phyloP scores from a whole-genome alignment of 2,113 vertebrate species.

The Chinchilla lanigera region DNA sequence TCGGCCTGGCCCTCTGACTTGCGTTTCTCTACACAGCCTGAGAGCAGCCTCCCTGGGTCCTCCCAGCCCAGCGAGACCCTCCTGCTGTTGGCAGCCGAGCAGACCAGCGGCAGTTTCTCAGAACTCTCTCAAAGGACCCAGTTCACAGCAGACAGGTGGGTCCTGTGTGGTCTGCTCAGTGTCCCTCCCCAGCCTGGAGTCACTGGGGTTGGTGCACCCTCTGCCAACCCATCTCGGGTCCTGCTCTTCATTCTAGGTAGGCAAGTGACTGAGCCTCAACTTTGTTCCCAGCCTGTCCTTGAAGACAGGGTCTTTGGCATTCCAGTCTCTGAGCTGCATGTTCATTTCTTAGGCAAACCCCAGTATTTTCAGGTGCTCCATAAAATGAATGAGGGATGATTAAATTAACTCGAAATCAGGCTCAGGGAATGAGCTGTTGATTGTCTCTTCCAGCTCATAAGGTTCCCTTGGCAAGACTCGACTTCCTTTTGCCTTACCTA shows the following conservation, averaged over 20 bases:
- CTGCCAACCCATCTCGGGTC: background rate
- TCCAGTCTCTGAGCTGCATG: background rate
- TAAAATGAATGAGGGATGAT: background rate
- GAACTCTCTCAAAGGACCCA: conserved; percentile 18
- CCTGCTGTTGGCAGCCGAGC: conserved; percentile 51
- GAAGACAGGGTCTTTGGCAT: background rate
- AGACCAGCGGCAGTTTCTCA: background rate
- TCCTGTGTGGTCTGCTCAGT: background rate
- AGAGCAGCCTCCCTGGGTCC: conserved; percentile 22
- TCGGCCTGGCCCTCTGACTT: background rate
- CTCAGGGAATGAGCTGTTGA: background rate
- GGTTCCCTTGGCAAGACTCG: background rate
- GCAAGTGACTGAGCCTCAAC: too few species aligned
- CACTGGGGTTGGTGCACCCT: background rate
- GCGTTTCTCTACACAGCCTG: conserved; percentile 56
- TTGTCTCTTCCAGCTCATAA: background rate
- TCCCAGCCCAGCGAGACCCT: conserved; percentile 58
- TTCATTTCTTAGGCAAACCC: background rate
- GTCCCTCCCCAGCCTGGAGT: background rate
- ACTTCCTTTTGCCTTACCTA: background rate
- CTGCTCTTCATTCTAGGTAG: background rate
- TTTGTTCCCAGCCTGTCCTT: too few species aligned
- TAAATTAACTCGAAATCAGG: background rate
- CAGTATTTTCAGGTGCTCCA: background rate
- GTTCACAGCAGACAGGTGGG: conserved; percentile 61